Percentiles rank a stretch among this genome's conserved stretches.
Evolutionary conservation across 2,888 invertebrate genomes (phyloP).

Genomic region (Metallyticus violacea): DNA sequence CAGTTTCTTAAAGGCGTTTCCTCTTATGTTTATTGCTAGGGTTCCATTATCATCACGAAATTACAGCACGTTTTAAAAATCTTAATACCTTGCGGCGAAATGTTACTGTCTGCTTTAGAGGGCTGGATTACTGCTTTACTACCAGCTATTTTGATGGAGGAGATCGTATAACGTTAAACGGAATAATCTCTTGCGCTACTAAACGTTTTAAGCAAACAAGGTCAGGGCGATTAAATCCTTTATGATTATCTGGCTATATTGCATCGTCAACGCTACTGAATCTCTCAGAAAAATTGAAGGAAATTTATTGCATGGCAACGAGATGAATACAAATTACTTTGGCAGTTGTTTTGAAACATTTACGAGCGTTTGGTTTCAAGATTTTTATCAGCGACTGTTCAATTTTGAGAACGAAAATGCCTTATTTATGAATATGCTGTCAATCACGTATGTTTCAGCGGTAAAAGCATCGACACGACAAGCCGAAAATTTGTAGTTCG

Average conservation of each 20-base stretch:
- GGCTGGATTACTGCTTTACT: background rate
- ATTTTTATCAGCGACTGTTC: too few species aligned
- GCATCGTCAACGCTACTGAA: background rate
- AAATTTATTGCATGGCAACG: background rate
- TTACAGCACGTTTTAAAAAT: background rate
- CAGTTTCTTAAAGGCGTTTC: background rate
- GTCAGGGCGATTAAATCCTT: background rate
- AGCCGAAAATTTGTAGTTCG: too few species aligned
- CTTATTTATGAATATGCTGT: too few species aligned
- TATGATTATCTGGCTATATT: background rate
- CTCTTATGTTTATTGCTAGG: background rate
- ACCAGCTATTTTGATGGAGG: background rate
- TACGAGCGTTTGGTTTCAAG: background rate
- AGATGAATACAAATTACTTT: background rate
- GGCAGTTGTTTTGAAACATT: background rate
- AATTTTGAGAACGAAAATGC: too few species aligned
- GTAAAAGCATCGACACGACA: too few species aligned
- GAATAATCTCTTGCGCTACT: background rate
- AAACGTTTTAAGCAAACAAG: background rate
- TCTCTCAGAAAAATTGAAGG: background rate
- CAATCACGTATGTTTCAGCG: too few species aligned
- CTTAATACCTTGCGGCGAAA: background rate
- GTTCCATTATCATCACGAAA: background rate
- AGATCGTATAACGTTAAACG: background rate
- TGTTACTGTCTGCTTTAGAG: background rate